Evolutionary conservation across 2,797 vertebrate genomes (phyloP).

Genomic region (Thaleichthys pacificus): DNA sequence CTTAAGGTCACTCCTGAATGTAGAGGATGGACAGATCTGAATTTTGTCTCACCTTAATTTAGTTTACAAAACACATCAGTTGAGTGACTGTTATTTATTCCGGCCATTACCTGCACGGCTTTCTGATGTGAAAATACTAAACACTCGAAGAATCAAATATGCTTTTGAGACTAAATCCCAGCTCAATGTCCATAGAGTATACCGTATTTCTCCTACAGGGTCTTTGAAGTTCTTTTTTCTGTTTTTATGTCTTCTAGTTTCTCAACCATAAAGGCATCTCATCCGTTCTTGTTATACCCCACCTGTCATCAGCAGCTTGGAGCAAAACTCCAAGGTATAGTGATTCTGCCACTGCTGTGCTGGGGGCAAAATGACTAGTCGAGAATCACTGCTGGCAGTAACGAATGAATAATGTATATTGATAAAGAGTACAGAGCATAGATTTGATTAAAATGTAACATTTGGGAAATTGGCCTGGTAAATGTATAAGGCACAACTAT

Average conservation of each 20-base stretch:
- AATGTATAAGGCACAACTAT: no score
- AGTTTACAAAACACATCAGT: background rate
- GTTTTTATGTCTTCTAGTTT: slow-evolving; percentile 56
- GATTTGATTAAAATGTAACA: no score
- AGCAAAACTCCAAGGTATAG: slow-evolving; percentile 74
- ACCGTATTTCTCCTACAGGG: background rate
- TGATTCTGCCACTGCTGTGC: background rate
- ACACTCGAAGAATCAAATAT: background rate
- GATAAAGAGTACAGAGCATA: no score
- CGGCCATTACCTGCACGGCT: background rate
- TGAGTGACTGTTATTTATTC: background rate
- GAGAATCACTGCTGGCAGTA: background rate
- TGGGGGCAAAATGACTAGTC: background rate
- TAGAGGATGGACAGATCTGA: no score
- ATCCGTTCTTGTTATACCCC: slow-evolving; percentile 57
- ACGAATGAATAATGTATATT: background rate
- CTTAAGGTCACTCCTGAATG: no score
- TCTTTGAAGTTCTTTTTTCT: background rate
- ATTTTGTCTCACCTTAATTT: background rate
- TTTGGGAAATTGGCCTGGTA: no score
- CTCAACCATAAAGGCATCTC: slow-evolving; percentile 66
- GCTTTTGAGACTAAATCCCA: background rate
- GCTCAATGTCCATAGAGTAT: no score
- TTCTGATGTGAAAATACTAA: background rate
- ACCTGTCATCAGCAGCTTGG: slow-evolving; percentile 71